These are phyloP conservation scores for Argyresthia albistria DNA, from an alignment of 2,888 invertebrate species.

Conservation along the genomic window DNA sequence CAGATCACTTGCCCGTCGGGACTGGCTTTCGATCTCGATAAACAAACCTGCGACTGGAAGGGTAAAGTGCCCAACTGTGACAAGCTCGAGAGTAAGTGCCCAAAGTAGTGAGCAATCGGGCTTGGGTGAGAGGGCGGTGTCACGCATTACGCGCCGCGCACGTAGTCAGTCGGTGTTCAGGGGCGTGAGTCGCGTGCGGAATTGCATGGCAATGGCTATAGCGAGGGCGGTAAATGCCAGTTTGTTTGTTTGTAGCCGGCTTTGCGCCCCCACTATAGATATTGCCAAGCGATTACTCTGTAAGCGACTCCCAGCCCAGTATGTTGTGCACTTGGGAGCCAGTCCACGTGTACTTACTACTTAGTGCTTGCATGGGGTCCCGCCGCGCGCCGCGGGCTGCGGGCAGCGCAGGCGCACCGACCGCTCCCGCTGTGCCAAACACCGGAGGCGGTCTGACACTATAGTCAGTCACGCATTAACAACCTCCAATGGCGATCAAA, in stretches of 20 bases:
- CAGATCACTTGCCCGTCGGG: constrained; percentile 97
- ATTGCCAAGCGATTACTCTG: no score
- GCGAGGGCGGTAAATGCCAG: no score
- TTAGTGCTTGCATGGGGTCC: no score
- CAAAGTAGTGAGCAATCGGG: constrained; percentile 60
- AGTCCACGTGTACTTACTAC: not conserved
- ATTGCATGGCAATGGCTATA: no score
- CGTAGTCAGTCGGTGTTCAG: not conserved
- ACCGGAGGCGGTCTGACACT: constrained; percentile 9
- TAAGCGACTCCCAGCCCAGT: no score
- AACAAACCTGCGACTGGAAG: constrained; percentile 99
- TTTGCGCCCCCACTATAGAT: no score
- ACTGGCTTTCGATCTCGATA: constrained; percentile 97
- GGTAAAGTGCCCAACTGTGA: constrained; percentile 97
- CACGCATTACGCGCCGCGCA: constrained; percentile 27
- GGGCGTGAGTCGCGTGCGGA: no score
- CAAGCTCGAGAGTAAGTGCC: constrained; percentile 95
- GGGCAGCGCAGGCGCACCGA: not conserved
- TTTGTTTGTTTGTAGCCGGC: no score
- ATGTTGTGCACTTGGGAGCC: no score
- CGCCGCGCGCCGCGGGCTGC: not conserved
- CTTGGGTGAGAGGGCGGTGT: constrained; percentile 69
- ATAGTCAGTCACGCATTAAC: constrained; percentile 48
- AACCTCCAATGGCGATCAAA: constrained; percentile 17
- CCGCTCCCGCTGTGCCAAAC: constrained; percentile 19